Conservation (phyloP, 1,140 invertebrate genomes). For the Drosophila subobscura region DNA sequence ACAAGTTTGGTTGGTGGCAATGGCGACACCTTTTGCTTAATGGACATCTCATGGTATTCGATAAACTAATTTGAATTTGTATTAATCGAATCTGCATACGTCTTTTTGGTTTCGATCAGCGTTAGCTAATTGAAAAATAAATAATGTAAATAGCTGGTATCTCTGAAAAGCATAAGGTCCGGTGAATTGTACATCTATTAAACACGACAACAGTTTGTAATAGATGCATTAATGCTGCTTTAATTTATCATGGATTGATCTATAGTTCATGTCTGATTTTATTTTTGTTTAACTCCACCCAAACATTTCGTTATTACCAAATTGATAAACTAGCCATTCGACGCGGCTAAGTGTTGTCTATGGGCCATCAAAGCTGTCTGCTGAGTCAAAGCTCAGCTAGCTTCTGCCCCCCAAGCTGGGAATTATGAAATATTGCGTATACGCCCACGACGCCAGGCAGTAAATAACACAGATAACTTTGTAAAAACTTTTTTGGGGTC, state of each 20-base stretch:
- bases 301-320: conserved; percentile 3
- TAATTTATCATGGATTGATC: too few species aligned
- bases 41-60: too few species aligned
- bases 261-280: neutral
- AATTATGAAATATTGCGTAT: conserved; percentile 76
- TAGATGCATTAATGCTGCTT: too few species aligned
- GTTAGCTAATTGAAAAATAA: too few species aligned
- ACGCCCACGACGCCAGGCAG: conserved; percentile 59
- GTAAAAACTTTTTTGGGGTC: conserved; percentile 56
- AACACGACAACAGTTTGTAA: too few species aligned
- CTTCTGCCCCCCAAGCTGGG: conserved; percentile 27
- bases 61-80: too few species aligned
- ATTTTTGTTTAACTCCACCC: conserved; percentile 6
- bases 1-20: neutral
- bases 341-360: conserved; percentile 33
- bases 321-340: conserved; percentile 34
- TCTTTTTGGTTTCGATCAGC: too few species aligned
- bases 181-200: too few species aligned
- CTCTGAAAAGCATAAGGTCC: too few species aligned
- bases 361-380: conserved; percentile 23
- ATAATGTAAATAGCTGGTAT: too few species aligned
- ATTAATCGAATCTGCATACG: too few species aligned
- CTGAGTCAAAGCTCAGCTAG: conserved; percentile 32
- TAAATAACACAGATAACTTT: conserved; percentile 65
- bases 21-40: neutral